Percentiles rank a stretch among this genome's conserved stretches.
phyloP scores from a whole-genome alignment of 2,797 vertebrate species.

The Labroides dimidiatus region DNA sequence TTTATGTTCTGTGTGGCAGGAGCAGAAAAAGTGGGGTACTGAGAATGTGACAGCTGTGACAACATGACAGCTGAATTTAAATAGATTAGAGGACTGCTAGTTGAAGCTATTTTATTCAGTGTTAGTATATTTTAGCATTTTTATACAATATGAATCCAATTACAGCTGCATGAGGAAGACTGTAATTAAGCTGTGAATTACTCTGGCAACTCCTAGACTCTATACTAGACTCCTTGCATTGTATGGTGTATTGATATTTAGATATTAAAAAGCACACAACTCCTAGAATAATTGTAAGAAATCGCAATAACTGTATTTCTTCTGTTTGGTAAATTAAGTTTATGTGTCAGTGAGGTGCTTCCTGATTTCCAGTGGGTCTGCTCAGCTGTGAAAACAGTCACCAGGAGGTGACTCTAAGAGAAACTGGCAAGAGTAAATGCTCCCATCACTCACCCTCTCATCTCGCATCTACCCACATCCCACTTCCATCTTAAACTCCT shows the following conservation, averaged over 20 bases:
- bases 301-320: not conserved
- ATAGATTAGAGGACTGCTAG: slow-evolving; percentile 5
- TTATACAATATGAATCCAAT: slow-evolving; percentile 12
- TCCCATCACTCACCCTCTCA: slow-evolving; percentile 57
- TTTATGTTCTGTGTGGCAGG: slow-evolving; percentile 11
- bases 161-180: slow-evolving; percentile 21
- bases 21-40: slow-evolving; percentile 13
- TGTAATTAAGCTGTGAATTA: not conserved
- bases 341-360: slow-evolving; percentile 6
- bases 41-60: slow-evolving; percentile 16
- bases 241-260: not conserved
- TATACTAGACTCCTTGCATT: not conserved
- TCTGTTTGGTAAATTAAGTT: not conserved
- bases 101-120: slow-evolving; percentile 21
- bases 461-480: slow-evolving; percentile 50
- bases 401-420: slow-evolving; percentile 48
- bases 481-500: slow-evolving; percentile 59
- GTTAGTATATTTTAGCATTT: slow-evolving; percentile 35
- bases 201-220: not conserved
- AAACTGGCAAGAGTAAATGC: slow-evolving; percentile 55
- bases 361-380: slow-evolving; percentile 14
- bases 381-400: slow-evolving; percentile 49
- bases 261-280: slow-evolving; percentile 1
- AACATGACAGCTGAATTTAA: slow-evolving; percentile 22
- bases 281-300: not conserved